phyloP scores from a whole-genome alignment of 2,888 invertebrate genomes.

The Pyrocoelia pectoralis region DNA sequence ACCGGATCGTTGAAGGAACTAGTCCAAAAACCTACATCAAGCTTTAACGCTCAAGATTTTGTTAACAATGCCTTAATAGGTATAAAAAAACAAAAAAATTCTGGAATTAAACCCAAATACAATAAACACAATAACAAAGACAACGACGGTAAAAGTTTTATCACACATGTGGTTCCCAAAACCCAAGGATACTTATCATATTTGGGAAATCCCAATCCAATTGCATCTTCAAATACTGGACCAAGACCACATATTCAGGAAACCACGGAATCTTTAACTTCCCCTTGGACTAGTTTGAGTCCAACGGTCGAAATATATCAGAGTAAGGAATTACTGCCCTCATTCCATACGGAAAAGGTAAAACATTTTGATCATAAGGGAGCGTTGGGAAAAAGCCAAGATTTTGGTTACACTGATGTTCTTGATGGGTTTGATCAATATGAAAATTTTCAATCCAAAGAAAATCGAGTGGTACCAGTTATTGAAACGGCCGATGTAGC shows the following conservation, averaged over 20 bases:
- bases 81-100: slow-evolving; percentile 30
- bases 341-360: background rate
- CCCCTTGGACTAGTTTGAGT: slow-evolving; percentile 49
- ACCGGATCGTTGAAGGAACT: slow-evolving; percentile 45
- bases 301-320: slow-evolving; percentile 51
- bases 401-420: slow-evolving; percentile 61
- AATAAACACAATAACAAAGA: slow-evolving; percentile 1
- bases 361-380: slow-evolving; percentile 58
- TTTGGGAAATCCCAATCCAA: slow-evolving; percentile 29
- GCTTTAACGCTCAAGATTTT: slow-evolving; percentile 23
- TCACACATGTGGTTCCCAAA: slow-evolving; percentile 33
- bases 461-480: background rate
- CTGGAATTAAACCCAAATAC: slow-evolving; percentile 31
- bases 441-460: background rate
- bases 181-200: slow-evolving; percentile 36
- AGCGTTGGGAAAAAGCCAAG: slow-evolving; percentile 60
- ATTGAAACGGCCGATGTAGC: background rate
- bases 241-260: slow-evolving; percentile 2
- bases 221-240: slow-evolving; percentile 5
- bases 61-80: slow-evolving; percentile 26
- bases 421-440: slow-evolving; percentile 40
- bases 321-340: slow-evolving; percentile 41
- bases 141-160: slow-evolving; percentile 19
- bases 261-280: slow-evolving; percentile 2
- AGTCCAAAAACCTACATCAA: slow-evolving; percentile 44